Evolutionary conservation across 2,797 vertebrate species (phyloP).

Genomic region (Pachyuromys duprasi): DNA sequence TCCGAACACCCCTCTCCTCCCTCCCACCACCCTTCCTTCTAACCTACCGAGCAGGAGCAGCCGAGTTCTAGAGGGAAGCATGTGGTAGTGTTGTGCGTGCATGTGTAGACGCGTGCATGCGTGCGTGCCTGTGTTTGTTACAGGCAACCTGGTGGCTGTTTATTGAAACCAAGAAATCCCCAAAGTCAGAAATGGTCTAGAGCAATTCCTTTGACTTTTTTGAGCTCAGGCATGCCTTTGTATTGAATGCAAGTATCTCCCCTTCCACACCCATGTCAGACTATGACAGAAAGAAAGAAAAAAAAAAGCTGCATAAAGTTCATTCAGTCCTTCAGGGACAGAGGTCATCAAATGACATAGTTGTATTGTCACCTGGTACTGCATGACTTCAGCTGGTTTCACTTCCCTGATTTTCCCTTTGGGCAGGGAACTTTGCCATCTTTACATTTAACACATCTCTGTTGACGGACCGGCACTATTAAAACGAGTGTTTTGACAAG

Average conservation of each 20-base stretch:
- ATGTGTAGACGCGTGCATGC: background rate
- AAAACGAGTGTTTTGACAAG: slow-evolving; percentile 65
- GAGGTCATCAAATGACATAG: slow-evolving; percentile 46
- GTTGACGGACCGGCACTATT: slow-evolving; percentile 38
- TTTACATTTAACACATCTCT: slow-evolving; percentile 58
- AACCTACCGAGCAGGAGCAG: too few species aligned
- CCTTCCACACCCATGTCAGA: slow-evolving; percentile 41
- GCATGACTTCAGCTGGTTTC: slow-evolving; percentile 52
- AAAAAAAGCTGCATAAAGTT: slow-evolving; percentile 49
- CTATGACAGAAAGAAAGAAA: slow-evolving; percentile 7
- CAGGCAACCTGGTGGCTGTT: background rate
- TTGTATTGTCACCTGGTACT: slow-evolving; percentile 49
- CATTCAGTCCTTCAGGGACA: slow-evolving; percentile 44
- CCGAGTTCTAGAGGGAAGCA: background rate
- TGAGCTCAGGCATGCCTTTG: slow-evolving; percentile 32
- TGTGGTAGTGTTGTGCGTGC: background rate
- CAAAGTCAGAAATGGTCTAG: background rate
- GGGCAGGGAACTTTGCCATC: slow-evolving; percentile 22
- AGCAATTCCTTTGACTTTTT: background rate
- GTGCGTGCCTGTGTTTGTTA: background rate
- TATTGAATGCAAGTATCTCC: slow-evolving; percentile 51
- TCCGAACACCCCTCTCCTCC: background rate
- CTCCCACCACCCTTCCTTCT: background rate
- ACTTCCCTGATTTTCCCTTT: slow-evolving; percentile 41
- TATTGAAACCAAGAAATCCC: slow-evolving; percentile 51